These are phyloP conservation scores for Xiphias gladius DNA, from an alignment of 2,113 vertebrate species.

Conservation along the genomic window DNA sequence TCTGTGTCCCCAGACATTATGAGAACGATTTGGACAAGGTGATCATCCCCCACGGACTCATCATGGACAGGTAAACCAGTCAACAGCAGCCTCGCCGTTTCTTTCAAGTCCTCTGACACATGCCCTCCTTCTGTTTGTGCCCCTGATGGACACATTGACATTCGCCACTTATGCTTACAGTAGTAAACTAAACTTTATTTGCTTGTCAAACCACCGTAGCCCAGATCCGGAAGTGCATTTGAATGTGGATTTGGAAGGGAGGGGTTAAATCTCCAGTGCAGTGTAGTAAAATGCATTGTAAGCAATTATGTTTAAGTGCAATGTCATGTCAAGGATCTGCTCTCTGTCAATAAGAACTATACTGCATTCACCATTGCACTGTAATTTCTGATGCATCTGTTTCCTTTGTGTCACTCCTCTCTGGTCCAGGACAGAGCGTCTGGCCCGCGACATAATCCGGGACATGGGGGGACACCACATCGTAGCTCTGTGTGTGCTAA, in stretches of 20 bases:
- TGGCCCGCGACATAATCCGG: slow-evolving; percentile 88
- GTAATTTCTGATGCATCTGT: neutral
- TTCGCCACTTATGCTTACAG: neutral
- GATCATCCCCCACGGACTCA: slow-evolving; percentile 89
- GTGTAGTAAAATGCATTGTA: slow-evolving; percentile 9
- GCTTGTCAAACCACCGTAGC: slow-evolving; percentile 42
- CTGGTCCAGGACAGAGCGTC: slow-evolving; percentile 85
- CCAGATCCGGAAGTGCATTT: slow-evolving; percentile 20
- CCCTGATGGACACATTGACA: neutral
- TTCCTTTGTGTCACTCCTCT: slow-evolving; percentile 6
- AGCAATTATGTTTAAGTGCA: slow-evolving; percentile 35
- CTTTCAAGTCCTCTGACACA: neutral
- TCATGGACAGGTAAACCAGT: slow-evolving; percentile 86
- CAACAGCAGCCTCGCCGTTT: neutral
- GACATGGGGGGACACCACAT: slow-evolving; percentile 90
- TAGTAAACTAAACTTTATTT: slow-evolving; percentile 10
- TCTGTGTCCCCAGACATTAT: slow-evolving; percentile 87
- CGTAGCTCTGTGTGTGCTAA: slow-evolving; percentile 90
- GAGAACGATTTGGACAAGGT: slow-evolving; percentile 87
- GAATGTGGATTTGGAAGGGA: slow-evolving; percentile 16
- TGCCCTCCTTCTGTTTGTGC: neutral
- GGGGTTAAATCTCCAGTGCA: neutral
- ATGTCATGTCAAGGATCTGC: neutral
- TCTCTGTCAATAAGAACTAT: neutral
- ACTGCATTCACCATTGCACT: neutral